Evolutionary conservation across 2,113 vertebrate genomes (phyloP).

Genomic region (Plectropomus leopardus): DNA sequence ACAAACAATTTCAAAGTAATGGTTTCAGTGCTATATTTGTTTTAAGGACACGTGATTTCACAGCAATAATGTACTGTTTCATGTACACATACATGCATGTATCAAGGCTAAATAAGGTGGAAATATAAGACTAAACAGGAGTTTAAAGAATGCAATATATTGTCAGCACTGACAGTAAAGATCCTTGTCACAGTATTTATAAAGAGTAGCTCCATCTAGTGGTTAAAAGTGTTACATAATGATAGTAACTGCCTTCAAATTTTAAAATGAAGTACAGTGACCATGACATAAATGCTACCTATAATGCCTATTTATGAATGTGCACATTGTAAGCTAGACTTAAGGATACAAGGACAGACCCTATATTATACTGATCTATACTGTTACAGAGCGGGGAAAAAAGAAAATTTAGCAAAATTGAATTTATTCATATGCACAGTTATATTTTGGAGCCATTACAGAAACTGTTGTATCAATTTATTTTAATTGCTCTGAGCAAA

Average conservation of each 20-base stretch:
- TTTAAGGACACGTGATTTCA: slow-evolving; percentile 28
- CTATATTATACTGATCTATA: background rate
- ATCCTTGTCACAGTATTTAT: background rate
- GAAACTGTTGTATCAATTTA: background rate
- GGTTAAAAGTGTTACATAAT: slow-evolving; percentile 27
- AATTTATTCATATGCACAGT: slow-evolving; percentile 10
- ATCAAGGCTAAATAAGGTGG: background rate
- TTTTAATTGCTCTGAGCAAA: slow-evolving; percentile 32
- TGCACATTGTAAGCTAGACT: slow-evolving; percentile 13
- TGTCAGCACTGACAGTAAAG: slow-evolving; percentile 3
- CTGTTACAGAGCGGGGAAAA: background rate
- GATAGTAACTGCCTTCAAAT: background rate
- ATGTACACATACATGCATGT: slow-evolving; percentile 30
- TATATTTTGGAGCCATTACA: slow-evolving; percentile 8
- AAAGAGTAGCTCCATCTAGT: slow-evolving; percentile 62
- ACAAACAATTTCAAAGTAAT: slow-evolving; percentile 21
- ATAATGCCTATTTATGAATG: slow-evolving; percentile 29
- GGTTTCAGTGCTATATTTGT: background rate
- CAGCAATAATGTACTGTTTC: slow-evolving; percentile 39
- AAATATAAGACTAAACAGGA: background rate
- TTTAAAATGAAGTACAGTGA: background rate
- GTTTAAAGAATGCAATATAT: slow-evolving; percentile 7
- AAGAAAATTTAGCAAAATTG: background rate
- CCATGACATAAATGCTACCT: background rate
- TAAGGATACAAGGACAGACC: background rate